phyloP scores from a whole-genome alignment of 2,113 vertebrate species.

The Piaya cayana region DNA sequence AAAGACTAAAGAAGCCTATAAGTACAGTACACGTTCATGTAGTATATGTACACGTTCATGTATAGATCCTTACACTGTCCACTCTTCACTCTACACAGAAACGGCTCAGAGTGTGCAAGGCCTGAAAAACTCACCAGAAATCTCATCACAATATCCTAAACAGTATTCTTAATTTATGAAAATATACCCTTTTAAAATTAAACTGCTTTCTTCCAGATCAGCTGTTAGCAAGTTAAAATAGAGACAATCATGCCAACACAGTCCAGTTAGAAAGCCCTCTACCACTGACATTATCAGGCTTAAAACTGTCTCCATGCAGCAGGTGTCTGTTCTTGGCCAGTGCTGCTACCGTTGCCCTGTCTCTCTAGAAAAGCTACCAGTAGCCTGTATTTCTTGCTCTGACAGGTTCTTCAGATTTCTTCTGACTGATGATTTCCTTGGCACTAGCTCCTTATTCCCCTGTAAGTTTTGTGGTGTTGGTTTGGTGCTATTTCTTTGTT shows the following conservation, averaged over 20 bases:
- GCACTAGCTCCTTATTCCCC: background rate
- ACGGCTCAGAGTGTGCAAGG: background rate
- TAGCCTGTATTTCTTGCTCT: background rate
- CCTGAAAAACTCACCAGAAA: background rate
- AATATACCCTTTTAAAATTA: background rate
- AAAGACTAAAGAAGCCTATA: background rate
- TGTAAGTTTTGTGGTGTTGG: background rate
- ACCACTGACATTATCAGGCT: background rate
- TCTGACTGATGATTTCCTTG: background rate
- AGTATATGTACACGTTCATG: background rate
- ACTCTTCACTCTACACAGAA: background rate
- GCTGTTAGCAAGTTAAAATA: background rate
- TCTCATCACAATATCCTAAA: background rate
- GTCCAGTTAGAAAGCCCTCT: background rate
- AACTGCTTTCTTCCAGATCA: background rate
- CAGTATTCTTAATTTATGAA: background rate
- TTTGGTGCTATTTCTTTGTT: too few species aligned
- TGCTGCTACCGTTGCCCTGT: background rate
- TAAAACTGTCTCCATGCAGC: background rate
- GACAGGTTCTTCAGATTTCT: background rate
- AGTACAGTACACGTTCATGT: background rate
- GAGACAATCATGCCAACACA: background rate
- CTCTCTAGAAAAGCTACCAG: background rate
- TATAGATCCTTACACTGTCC: background rate
- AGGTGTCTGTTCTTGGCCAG: background rate